These are phyloP conservation scores for Climacteris rufus DNA, from an alignment of 2,113 vertebrate genomes.

Conservation along the genomic window DNA sequence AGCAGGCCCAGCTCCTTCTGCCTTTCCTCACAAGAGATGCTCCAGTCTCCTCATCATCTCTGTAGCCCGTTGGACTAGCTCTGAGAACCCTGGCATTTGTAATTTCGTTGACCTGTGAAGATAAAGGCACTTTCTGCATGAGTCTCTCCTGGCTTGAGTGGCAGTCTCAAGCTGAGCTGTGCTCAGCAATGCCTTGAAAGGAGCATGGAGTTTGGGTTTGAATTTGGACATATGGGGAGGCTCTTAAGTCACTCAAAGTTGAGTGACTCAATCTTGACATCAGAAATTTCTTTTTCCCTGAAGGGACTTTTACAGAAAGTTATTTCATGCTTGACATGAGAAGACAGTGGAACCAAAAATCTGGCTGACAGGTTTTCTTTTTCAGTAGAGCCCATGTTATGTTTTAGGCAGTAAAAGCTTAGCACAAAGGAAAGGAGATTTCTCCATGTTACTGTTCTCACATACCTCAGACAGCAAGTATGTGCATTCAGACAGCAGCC, in stretches of 20 bases:
- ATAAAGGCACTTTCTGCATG: not conserved
- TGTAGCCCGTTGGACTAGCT: not conserved
- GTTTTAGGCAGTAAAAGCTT: not conserved
- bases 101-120: not conserved
- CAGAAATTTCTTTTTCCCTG: not conserved
- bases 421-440: conserved; percentile 3
- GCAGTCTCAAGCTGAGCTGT: not conserved
- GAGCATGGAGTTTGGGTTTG: not conserved
- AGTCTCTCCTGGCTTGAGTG: not conserved
- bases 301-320: not conserved
- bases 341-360: not conserved
- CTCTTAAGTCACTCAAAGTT: not conserved
- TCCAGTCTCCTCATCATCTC: not conserved
- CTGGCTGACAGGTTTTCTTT: conserved; percentile 12
- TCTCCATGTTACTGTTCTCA: not conserved
- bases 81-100: not conserved
- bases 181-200: not conserved
- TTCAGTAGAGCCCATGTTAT: not conserved
- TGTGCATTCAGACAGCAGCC: not conserved
- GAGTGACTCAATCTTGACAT: not conserved
- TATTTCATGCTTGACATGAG: not conserved
- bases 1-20: not conserved
- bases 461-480: not conserved
- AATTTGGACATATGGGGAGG: not conserved
- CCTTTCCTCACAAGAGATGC: not conserved